Evolutionary conservation across 2,888 invertebrate genomes (phyloP).

Genomic region (Meloe dianella): DNA sequence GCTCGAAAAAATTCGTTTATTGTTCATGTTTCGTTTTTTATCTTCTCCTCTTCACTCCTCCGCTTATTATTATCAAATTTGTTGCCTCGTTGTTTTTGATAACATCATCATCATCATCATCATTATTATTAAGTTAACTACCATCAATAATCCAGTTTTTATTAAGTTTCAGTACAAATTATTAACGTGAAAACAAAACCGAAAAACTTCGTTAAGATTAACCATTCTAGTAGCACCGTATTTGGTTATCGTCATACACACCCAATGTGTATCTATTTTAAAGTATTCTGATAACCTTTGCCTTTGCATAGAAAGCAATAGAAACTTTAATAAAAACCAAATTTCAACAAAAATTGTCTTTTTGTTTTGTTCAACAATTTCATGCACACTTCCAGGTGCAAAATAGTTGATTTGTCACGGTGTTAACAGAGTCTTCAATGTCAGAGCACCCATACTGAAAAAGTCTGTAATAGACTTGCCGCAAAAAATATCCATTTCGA

Average conservation of each 20-base stretch:
- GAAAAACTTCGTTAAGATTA: not conserved
- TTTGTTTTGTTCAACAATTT: not conserved
- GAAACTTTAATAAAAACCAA: not conserved
- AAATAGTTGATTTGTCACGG: not conserved
- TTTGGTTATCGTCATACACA: not conserved
- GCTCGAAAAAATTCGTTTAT: not conserved
- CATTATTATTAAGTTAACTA: not conserved
- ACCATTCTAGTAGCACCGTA: not conserved
- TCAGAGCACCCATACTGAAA: not conserved
- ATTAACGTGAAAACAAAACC: not conserved
- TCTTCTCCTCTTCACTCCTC: not conserved
- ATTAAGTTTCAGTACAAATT: not conserved
- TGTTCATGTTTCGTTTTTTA: not conserved
- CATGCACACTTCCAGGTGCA: not conserved
- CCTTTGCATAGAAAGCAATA: not conserved
- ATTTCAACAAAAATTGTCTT: not conserved
- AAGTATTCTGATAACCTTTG: not conserved
- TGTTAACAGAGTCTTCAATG: not conserved
- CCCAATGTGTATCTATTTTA: not conserved
- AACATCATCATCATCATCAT: constrained; percentile 13
- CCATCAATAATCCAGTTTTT: not conserved
- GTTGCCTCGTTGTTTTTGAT: constrained; percentile 3
- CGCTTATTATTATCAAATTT: constrained; percentile 3
- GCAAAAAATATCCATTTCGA: not conserved
- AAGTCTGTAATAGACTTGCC: not conserved